phyloP scores from a whole-genome alignment of 2,113 vertebrate genomes.

The Mesitornis unicolor region DNA sequence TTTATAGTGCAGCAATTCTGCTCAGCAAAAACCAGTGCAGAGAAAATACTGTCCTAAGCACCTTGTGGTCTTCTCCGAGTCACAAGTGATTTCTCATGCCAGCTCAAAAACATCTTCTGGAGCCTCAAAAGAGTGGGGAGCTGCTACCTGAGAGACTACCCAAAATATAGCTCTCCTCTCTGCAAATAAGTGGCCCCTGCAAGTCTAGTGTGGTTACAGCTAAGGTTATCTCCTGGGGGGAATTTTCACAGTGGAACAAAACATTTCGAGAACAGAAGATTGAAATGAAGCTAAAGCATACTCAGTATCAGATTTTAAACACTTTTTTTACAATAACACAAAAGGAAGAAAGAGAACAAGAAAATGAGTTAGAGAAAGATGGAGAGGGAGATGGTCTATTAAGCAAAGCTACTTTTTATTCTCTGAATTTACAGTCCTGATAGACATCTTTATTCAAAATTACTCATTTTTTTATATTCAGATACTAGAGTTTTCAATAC shows the following conservation, averaged over 20 bases:
- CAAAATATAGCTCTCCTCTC: not conserved
- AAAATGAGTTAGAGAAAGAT: constrained; percentile 44
- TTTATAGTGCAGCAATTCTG: constrained; percentile 33
- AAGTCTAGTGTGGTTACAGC: not conserved
- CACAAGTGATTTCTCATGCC: constrained; percentile 17
- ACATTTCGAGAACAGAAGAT: not conserved
- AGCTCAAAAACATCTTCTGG: not conserved
- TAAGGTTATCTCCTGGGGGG: not conserved
- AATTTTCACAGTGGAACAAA: constrained; percentile 18
- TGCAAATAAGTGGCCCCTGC: not conserved
- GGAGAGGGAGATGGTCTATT: constrained; percentile 22
- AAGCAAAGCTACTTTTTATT: constrained; percentile 14
- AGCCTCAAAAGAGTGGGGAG: not conserved
- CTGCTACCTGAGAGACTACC: not conserved
- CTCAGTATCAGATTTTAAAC: not conserved
- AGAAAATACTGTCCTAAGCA: constrained; percentile 46
- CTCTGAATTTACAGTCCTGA: constrained; percentile 33
- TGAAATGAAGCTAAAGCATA: constrained; percentile 20
- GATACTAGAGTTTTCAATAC: constrained; percentile 29
- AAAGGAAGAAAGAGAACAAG: constrained; percentile 24
- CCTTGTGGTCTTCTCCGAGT: not conserved
- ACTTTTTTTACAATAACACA: not conserved
- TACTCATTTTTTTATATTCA: constrained; percentile 37
- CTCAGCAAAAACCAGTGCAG: not conserved
- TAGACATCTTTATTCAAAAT: constrained; percentile 50